Conservation (phyloP, 92 coral and sea anemone species). For the Micromussa lordhowensis region DNA sequence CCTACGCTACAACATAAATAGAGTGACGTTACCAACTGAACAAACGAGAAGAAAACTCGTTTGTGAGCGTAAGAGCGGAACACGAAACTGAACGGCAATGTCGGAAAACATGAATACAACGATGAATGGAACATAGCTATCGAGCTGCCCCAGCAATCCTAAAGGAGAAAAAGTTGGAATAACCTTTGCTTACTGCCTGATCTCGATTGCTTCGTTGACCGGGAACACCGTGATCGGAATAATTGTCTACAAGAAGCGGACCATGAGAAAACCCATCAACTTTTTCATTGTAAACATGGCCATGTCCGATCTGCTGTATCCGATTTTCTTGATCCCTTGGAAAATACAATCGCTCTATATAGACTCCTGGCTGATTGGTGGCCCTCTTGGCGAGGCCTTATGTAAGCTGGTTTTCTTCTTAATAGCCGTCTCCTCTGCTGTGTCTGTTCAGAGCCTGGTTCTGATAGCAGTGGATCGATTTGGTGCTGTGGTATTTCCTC, state of each 20-base stretch:
- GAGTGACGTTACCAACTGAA: too few species aligned
- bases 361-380: not conserved
- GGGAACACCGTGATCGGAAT: not conserved
- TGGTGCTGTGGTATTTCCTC: not conserved
- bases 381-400: not conserved
- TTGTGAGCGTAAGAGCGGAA: too few species aligned
- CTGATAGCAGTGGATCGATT: not conserved
- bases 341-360: not conserved
- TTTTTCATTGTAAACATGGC: not conserved
- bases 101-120: not conserved
- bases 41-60: too few species aligned
- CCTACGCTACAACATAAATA: too few species aligned
- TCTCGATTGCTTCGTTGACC: not conserved
- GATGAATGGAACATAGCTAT: not conserved
- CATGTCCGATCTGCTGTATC: not conserved
- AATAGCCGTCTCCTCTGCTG: not conserved
- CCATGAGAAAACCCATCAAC: constrained; percentile 11
- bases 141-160: not conserved
- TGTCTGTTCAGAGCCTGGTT: not conserved
- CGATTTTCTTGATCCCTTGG: not conserved
- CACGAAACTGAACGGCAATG: not conserved
- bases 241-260: not conserved
- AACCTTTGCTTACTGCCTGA: not conserved
- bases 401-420: not conserved
- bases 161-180: not conserved